These are phyloP conservation scores for Psococerastis gibbosa DNA, from an alignment of 2,888 invertebrate genomes.

Conservation along the genomic window DNA sequence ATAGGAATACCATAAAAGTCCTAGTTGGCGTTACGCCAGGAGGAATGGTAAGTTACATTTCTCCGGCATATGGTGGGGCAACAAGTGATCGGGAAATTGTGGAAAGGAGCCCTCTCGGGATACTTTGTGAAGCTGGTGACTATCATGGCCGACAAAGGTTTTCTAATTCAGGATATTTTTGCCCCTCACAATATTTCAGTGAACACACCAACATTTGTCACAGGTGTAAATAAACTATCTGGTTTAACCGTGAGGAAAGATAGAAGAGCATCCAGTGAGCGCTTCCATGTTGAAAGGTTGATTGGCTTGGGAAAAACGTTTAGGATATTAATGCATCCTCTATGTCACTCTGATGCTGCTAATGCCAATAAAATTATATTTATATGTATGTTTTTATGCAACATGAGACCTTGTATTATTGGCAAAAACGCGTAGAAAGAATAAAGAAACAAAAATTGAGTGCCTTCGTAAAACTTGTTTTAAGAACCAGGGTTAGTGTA, in stretches of 20 bases:
- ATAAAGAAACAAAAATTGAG: no score
- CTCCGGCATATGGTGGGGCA: neutral
- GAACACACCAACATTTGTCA: constrained; percentile 15
- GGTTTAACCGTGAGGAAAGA: constrained; percentile 14
- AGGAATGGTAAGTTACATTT: neutral
- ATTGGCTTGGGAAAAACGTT: constrained; percentile 16
- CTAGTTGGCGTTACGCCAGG: neutral
- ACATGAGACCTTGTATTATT: constrained; percentile 15
- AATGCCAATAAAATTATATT: constrained; percentile 14
- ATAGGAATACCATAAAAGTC: neutral
- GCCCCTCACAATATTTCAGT: constrained; percentile 15
- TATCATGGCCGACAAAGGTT: constrained; percentile 18
- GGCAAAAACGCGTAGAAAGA: no score
- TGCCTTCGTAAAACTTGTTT: no score
- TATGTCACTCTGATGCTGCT: constrained; percentile 10
- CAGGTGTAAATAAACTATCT: constrained; percentile 13
- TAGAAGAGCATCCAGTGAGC: constrained; percentile 15
- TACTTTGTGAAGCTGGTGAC: constrained; percentile 16
- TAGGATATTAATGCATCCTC: constrained; percentile 13
- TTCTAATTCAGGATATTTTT: constrained; percentile 18
- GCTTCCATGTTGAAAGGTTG: constrained; percentile 16
- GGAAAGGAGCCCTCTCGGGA: constrained; percentile 16
- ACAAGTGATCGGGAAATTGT: constrained; percentile 18
- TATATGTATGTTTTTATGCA: constrained; percentile 16
- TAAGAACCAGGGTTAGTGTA: no score